Conservation (phyloP, 2,888 invertebrate species). For the Zaprionus obscuricornis region DNA sequence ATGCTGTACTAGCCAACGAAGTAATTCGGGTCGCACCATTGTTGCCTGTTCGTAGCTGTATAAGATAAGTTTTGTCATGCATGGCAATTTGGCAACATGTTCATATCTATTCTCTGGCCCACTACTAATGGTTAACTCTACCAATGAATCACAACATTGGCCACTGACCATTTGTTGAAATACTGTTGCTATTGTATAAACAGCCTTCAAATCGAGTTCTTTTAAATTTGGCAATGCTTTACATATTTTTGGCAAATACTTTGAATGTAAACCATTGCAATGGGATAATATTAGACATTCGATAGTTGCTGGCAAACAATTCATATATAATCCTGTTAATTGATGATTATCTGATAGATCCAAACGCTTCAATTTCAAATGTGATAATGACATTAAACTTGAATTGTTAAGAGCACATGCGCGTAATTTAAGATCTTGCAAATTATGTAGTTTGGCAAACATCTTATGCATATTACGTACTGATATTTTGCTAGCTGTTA, state of each 20-base stretch:
- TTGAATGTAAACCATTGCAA: conserved; percentile 21
- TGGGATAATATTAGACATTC: conserved; percentile 1
- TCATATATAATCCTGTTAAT: conserved; percentile 27
- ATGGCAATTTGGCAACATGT: conserved; percentile 36
- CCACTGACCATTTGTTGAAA: conserved; percentile 16
- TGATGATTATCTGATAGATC: conserved; percentile 33
- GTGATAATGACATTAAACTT: conserved; percentile 4
- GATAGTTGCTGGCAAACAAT: conserved; percentile 17
- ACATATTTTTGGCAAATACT: conserved; percentile 14
- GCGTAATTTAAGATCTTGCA: conserved; percentile 22
- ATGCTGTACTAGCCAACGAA: conserved; percentile 34
- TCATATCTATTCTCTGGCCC: conserved; percentile 18
- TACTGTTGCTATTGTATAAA: conserved; percentile 3
- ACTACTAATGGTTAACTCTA: conserved; percentile 22
- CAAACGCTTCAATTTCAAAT: conserved; percentile 8
- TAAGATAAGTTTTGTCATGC: conserved; percentile 25
- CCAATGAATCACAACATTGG: neutral
- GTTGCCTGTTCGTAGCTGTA: conserved; percentile 13
- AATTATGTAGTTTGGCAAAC: neutral
- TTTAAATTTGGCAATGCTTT: conserved; percentile 8
- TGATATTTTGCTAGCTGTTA: conserved; percentile 6
- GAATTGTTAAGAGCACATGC: conserved; percentile 10
- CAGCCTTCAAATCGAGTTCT: conserved; percentile 17
- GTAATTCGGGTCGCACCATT: neutral
- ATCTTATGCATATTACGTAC: conserved; percentile 17